These are phyloP conservation scores for Pristionchus arcanus DNA, from an alignment of 2,888 invertebrate genomes.

Conservation along the genomic window DNA sequence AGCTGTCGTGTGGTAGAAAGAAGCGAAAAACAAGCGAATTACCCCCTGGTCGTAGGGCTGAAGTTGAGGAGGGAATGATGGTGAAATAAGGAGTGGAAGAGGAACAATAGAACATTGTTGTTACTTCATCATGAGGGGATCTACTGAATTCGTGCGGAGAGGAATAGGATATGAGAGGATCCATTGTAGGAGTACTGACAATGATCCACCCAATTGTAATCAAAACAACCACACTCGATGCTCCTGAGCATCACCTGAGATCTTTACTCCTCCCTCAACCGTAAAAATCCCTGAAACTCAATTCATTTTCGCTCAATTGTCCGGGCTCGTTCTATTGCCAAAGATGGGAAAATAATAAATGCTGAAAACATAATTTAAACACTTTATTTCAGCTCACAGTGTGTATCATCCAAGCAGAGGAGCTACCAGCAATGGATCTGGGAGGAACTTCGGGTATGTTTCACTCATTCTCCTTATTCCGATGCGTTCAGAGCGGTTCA, in stretches of 20 bases:
- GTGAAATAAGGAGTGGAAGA: background rate
- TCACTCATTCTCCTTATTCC: background rate
- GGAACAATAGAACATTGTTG: background rate
- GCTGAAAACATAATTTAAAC: background rate
- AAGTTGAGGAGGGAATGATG: background rate
- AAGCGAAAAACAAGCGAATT: slow-evolving; percentile 47
- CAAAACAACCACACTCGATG: no score
- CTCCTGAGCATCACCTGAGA: no score
- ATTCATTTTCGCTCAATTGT: no score
- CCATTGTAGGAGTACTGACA: background rate
- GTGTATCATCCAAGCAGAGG: slow-evolving; percentile 97
- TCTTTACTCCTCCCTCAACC: no score
- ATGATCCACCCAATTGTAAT: background rate
- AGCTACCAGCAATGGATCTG: slow-evolving; percentile 97
- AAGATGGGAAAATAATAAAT: background rate
- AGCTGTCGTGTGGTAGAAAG: background rate
- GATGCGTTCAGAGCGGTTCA: background rate
- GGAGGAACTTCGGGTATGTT: slow-evolving; percentile 85
- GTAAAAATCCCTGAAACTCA: no score
- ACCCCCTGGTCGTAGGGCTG: slow-evolving; percentile 7
- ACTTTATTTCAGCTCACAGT: slow-evolving; percentile 86
- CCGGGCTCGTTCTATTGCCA: no score
- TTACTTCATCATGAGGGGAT: background rate
- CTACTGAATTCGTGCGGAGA: background rate
- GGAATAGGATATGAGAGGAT: no score